Percentiles rank a stretch among this genome's conserved stretches.
Conservation (phyloP, 1,140 invertebrate species). For the Drosophila novamexicana region DNA sequence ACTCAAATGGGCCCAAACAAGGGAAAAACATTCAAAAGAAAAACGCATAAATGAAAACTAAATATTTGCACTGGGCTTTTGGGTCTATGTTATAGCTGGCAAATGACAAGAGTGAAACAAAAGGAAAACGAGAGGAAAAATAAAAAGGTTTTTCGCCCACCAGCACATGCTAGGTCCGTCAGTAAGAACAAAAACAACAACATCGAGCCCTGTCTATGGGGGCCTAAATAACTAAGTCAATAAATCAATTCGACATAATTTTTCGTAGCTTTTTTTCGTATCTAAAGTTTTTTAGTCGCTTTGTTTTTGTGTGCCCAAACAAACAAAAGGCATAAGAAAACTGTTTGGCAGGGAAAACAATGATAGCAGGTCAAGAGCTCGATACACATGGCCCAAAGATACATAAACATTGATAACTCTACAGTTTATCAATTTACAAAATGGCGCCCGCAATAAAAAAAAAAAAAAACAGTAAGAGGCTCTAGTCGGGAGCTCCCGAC, state of each 20-base stretch:
- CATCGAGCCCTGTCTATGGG: constrained; percentile 65
- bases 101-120: constrained; percentile 51
- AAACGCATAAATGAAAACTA: constrained; percentile 82
- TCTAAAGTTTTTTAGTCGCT: constrained; percentile 51
- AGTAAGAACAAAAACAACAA: constrained; percentile 31
- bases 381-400: constrained; percentile 56
- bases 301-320: constrained; percentile 62
- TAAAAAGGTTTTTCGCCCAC: constrained; percentile 48
- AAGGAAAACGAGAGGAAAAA: constrained; percentile 30
- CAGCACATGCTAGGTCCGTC: constrained; percentile 15
- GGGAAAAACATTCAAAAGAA: constrained; percentile 36
- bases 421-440: constrained; percentile 81
- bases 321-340: constrained; percentile 61
- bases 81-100: constrained; percentile 62
- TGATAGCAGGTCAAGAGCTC: constrained; percentile 60
- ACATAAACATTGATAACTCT: constrained; percentile 79
- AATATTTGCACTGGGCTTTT: constrained; percentile 71
- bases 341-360: constrained; percentile 58
- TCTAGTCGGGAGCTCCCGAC: too few species aligned
- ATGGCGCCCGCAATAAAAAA: constrained; percentile 56
- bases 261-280: constrained; percentile 65
- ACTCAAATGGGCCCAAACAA: constrained; percentile 46
- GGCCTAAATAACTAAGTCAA: constrained; percentile 81
- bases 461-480: not conserved
- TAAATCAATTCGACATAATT: constrained; percentile 83